Percentiles rank a stretch among this genome's conserved stretches.
These are phyloP conservation scores for Platyrinchus mystaceus DNA, from an alignment of 2,797 vertebrate species.

Conservation along the genomic window DNA sequence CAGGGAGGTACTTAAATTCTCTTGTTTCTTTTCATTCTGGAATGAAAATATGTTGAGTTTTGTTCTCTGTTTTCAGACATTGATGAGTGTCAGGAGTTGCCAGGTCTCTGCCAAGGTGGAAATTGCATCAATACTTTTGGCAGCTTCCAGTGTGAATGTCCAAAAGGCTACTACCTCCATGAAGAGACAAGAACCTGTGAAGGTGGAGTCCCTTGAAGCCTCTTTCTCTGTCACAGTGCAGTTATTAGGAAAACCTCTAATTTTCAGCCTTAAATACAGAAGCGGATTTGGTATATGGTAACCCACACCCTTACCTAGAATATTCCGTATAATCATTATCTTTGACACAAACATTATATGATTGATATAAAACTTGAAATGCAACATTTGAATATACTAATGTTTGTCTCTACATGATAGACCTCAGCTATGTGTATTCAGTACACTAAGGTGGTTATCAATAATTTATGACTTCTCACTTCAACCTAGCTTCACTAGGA, in stretches of 20 bases:
- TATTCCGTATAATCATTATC: neutral
- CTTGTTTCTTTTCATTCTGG: neutral
- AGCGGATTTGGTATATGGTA: neutral
- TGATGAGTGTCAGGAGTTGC: slow-evolving; percentile 85
- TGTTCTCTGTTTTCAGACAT: slow-evolving; percentile 75
- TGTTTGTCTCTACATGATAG: neutral
- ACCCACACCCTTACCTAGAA: neutral
- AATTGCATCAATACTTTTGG: slow-evolving; percentile 87
- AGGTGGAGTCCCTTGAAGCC: slow-evolving; percentile 67
- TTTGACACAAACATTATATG: neutral
- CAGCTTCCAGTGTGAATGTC: slow-evolving; percentile 86
- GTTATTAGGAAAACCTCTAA: neutral
- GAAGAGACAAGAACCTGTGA: slow-evolving; percentile 85
- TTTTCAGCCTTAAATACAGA: neutral
- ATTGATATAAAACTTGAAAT: neutral
- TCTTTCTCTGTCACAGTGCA: neutral
- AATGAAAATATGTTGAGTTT: neutral
- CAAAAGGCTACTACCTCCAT: slow-evolving; percentile 83
- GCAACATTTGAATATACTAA: neutral
- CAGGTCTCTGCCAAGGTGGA: slow-evolving; percentile 86
- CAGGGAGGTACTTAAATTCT: neutral
- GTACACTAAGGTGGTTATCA: neutral
- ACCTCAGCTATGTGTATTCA: neutral
- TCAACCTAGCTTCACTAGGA: neutral
- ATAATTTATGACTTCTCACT: neutral